Evolutionary conservation across 1,140 invertebrate species (phyloP).

Genomic region (Penaeus vannamei): DNA sequence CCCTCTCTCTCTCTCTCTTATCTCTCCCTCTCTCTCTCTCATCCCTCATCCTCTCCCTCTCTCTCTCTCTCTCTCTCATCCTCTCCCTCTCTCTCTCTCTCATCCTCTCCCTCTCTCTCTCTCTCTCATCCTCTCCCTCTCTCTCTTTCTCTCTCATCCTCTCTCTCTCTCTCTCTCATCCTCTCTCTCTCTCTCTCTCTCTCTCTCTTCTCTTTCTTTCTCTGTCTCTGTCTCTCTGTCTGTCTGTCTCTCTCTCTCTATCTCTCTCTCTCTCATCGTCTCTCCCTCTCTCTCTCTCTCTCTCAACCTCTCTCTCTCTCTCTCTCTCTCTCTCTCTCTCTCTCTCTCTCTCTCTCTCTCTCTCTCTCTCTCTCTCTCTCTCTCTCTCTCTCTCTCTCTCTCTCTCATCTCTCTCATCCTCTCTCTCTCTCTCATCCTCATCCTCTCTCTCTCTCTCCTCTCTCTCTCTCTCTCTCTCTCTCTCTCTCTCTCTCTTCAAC

Average conservation of each 20-base stretch:
- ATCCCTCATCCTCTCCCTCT: background rate
- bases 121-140: background rate
- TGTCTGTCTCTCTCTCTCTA: background rate
- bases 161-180: too few relatives aligned
- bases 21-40: background rate
- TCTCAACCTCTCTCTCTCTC: too few relatives aligned
- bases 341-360: too few relatives aligned
- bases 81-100: background rate
- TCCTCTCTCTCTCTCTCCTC: background rate
- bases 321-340: background rate
- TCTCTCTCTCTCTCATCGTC: constrained; percentile 10
- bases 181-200: background rate
- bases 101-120: background rate
- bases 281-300: background rate
- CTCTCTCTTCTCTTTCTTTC: too few relatives aligned
- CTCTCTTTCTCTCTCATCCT: background rate
- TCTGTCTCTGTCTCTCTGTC: too few relatives aligned
- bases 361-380: too few relatives aligned
- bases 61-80: background rate
- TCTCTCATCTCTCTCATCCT: too few relatives aligned
- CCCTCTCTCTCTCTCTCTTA: background rate
- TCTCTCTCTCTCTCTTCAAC: constrained; percentile 4
- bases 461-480: constrained; percentile 18
- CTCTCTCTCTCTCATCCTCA: background rate
- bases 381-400: too few relatives aligned